Conservation (phyloP, 2,888 invertebrate genomes). For the Epinotia bilunana region DNA sequence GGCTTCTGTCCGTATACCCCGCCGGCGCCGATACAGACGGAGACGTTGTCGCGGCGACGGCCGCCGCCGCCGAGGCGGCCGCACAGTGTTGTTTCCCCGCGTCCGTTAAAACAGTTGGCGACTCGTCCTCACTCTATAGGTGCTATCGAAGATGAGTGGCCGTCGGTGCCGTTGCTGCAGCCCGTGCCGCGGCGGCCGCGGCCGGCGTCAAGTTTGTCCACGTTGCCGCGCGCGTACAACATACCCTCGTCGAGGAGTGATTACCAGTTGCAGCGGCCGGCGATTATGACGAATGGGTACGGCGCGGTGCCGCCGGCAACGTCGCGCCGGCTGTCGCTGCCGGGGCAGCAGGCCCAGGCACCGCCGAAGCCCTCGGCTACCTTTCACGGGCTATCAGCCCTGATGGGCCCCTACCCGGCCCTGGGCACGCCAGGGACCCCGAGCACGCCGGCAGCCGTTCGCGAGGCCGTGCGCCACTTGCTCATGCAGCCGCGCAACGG, state of each 20-base stretch:
- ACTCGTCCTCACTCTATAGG: constrained; percentile 87
- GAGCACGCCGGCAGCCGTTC: constrained; percentile 86
- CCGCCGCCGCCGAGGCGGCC: constrained; percentile 74
- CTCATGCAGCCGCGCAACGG: constrained; percentile 89
- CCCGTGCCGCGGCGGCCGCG: constrained; percentile 83
- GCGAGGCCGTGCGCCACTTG: constrained; percentile 88
- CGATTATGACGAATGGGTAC: constrained; percentile 80
- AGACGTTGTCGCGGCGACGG: constrained; percentile 48
- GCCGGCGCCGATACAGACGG: constrained; percentile 71
- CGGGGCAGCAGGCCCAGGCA: constrained; percentile 76
- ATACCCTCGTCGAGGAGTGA: constrained; percentile 86
- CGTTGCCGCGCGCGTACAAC: constrained; percentile 78
- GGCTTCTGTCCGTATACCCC: constrained; percentile 85
- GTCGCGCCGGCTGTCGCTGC: constrained; percentile 82
- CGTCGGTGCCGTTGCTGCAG: constrained; percentile 78
- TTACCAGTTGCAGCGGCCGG: constrained; percentile 85
- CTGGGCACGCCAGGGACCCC: constrained; percentile 76
- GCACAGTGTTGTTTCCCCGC: constrained; percentile 82
- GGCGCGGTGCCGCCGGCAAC: constrained; percentile 81
- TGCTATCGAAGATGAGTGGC: constrained; percentile 75
- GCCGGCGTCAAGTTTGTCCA: constrained; percentile 74
- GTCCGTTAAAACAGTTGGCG: constrained; percentile 66
- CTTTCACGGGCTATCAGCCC: constrained; percentile 83
- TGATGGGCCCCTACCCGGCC: constrained; percentile 65
- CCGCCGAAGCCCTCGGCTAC: constrained; percentile 86